Conservation (phyloP, 2,888 invertebrate genomes). For the Drosophila prolongata region DNA sequence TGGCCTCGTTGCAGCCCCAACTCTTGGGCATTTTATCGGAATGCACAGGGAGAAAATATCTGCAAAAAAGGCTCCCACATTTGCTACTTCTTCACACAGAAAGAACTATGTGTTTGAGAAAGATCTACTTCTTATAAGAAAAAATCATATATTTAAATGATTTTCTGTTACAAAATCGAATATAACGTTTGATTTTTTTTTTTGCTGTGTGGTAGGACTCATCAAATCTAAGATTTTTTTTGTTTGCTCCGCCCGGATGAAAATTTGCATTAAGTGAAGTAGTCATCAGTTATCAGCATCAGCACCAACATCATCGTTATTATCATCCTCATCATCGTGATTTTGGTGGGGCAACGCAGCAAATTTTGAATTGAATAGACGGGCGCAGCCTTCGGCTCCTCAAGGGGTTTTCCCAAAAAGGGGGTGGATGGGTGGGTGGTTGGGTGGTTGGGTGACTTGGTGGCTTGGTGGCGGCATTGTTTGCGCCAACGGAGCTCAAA, state of each 20-base stretch:
- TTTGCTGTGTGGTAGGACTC: conserved; percentile 43
- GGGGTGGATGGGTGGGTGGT: background rate
- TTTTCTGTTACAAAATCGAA: too few relatives aligned
- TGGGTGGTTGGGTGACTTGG: background rate
- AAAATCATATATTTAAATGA: background rate
- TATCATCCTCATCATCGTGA: conserved; percentile 24
- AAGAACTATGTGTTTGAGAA: too few relatives aligned
- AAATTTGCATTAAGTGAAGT: conserved; percentile 81
- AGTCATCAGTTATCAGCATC: conserved; percentile 77
- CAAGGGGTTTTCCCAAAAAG: conserved; percentile 25
- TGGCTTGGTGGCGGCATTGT: conserved; percentile 61
- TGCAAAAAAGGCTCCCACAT: background rate
- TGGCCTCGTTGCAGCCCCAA: conserved; percentile 68
- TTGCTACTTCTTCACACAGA: background rate
- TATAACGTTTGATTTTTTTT: background rate
- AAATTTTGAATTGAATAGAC: conserved; percentile 74
- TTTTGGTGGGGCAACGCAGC: conserved; percentile 70
- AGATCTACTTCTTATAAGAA: background rate
- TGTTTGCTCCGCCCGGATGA: conserved; percentile 10
- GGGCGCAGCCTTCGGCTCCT: conserved; percentile 35
- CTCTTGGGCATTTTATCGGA: background rate
- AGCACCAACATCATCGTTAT: conserved; percentile 41
- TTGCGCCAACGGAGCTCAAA: conserved; percentile 72
- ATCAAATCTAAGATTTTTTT: conserved; percentile 49
- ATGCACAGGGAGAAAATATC: background rate